Evolutionary conservation across 2,113 vertebrate genomes (phyloP).

Genomic region (Capra hircus): DNA sequence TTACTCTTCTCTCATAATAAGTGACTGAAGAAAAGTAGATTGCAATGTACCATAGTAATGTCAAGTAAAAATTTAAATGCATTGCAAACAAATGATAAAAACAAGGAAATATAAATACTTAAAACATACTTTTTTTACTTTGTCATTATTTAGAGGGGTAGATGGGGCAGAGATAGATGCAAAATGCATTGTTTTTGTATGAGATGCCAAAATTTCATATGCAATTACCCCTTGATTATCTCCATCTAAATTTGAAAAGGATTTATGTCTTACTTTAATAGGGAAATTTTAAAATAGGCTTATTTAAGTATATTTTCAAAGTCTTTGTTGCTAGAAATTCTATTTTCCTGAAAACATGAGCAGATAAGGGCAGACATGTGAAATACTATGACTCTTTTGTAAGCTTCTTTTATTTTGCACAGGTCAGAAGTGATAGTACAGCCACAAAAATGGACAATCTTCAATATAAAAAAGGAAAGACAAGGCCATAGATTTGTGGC

Average conservation of each 20-base stretch:
- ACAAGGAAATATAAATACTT: neutral
- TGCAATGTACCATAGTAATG: neutral
- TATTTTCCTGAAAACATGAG: constrained; percentile 48
- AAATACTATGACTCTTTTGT: constrained; percentile 63
- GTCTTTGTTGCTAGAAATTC: neutral
- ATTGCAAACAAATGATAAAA: neutral
- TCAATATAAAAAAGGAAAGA: constrained; percentile 61
- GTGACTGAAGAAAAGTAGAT: neutral
- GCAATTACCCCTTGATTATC: neutral
- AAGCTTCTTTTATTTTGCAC: constrained; percentile 69
- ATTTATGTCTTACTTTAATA: neutral
- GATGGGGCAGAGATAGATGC: neutral
- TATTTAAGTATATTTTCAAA: neutral
- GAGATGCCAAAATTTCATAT: neutral
- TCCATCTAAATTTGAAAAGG: neutral
- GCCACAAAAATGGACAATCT: constrained; percentile 75
- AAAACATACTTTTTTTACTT: neutral
- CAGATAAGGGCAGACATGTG: constrained; percentile 9
- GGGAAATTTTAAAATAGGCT: neutral
- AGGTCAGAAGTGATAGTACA: constrained; percentile 59
- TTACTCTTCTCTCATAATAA: neutral
- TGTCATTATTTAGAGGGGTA: neutral
- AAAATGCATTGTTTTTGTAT: neutral
- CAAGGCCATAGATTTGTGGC: neutral
- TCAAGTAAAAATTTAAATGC: neutral